Conservation (phyloP, 64 coral and sea anemone genomes). For the Montipora capricornis region DNA sequence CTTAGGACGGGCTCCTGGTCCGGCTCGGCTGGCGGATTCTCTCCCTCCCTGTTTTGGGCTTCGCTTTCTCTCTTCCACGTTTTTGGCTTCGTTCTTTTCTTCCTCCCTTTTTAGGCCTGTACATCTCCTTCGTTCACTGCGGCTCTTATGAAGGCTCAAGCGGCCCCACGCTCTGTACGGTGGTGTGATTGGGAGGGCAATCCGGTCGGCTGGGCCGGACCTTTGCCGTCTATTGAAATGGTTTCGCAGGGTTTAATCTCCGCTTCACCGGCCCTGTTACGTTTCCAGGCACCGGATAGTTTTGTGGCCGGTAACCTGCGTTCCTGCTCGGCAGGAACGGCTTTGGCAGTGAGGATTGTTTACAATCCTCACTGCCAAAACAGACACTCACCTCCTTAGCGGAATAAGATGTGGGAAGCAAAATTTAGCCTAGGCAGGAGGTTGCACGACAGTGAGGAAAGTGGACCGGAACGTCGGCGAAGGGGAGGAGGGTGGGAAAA, state of each 20-base stretch:
- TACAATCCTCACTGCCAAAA: too few species aligned
- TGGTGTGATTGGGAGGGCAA: neutral
- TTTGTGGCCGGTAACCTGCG: conserved; percentile 1
- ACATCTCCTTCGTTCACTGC: neutral
- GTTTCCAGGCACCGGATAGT: neutral
- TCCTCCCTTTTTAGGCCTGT: neutral
- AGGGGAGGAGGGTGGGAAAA: too few species aligned
- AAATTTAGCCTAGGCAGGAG: too few species aligned
- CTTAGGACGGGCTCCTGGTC: too few species aligned
- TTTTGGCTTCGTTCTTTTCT: conserved; percentile 12
- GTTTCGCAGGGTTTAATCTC: neutral
- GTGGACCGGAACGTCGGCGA: too few species aligned
- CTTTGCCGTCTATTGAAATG: neutral
- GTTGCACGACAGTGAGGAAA: too few species aligned
- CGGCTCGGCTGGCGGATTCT: too few species aligned
- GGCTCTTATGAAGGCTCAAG: too few species aligned
- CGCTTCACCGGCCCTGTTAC: neutral
- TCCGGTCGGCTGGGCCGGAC: conserved; percentile 2
- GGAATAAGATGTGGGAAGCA: too few species aligned
- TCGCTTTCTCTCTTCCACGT: neutral
- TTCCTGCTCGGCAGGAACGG: neutral
- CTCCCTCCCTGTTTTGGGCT: neutral
- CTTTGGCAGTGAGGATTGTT: too few species aligned
- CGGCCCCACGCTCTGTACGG: too few species aligned
- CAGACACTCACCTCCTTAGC: too few species aligned